A percentile compares a stretch with the other conserved stretches of the same genome.
Conservation (phyloP, 2,113 vertebrate species). For the Otolemur garnettii region DNA sequence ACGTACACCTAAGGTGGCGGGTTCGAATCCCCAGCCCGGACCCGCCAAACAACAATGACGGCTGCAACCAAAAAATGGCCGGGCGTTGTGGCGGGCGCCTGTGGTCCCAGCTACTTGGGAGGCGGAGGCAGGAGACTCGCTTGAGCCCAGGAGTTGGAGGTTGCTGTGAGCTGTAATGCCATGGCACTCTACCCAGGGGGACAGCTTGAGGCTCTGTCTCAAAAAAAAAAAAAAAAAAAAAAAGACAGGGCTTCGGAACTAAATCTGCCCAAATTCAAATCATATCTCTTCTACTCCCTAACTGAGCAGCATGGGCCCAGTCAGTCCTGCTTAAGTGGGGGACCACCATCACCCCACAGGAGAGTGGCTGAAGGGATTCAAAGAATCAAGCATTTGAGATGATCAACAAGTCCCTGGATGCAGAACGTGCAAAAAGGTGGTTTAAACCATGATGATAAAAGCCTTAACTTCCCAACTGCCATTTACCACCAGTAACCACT, state of each 20-base stretch:
- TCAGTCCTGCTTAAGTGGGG: neutral
- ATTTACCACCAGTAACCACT: neutral
- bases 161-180: too few species aligned
- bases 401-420: neutral
- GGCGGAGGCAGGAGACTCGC: too few species aligned
- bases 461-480: neutral
- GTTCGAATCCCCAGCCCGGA: too few species aligned
- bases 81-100: too few species aligned
- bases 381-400: neutral
- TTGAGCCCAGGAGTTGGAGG: too few species aligned
- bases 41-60: too few species aligned
- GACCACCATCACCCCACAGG: neutral
- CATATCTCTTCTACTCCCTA: neutral
- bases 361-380: neutral
- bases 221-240: too few species aligned
- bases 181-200: too few species aligned
- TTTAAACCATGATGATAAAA: neutral
- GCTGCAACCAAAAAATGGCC: too few species aligned
- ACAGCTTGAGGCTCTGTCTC: too few species aligned
- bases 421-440: neutral
- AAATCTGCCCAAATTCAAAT: neutral
- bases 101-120: too few species aligned
- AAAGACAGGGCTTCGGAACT: neutral
- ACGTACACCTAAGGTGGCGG: too few species aligned
- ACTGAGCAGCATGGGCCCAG: neutral